These are phyloP conservation scores for Liasis olivaceus DNA, from an alignment of 2,797 vertebrate species.

Conservation along the genomic window DNA sequence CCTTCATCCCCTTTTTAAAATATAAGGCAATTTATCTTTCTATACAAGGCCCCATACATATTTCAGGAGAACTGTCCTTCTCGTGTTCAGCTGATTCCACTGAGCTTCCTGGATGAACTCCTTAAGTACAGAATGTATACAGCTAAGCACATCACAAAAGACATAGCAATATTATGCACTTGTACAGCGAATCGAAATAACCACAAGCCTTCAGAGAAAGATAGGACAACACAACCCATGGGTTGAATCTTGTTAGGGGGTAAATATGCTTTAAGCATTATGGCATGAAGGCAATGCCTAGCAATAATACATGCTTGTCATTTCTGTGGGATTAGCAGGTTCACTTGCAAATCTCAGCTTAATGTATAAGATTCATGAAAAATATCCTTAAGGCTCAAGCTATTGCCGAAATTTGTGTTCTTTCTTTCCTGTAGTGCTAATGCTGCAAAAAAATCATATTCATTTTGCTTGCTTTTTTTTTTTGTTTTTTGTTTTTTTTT, in stretches of 20 bases:
- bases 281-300: slow-evolving; percentile 55
- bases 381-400: slow-evolving; percentile 50
- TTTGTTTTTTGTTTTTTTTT: fast-evolving
- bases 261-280: slow-evolving; percentile 54
- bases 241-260: slow-evolving; percentile 31
- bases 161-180: slow-evolving; percentile 31
- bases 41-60: neutral
- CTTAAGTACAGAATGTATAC: slow-evolving; percentile 40
- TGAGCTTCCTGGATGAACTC: slow-evolving; percentile 47
- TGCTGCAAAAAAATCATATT: slow-evolving; percentile 35
- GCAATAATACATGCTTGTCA: slow-evolving; percentile 57
- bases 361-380: slow-evolving; percentile 48
- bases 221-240: slow-evolving; percentile 41
- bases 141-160: slow-evolving; percentile 50
- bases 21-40: neutral
- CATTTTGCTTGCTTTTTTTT: neutral
- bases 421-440: slow-evolving; percentile 22
- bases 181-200: slow-evolving; percentile 57
- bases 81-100: slow-evolving; percentile 26
- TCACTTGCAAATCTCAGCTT: slow-evolving; percentile 53
- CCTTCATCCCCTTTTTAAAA: neutral
- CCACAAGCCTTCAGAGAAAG: slow-evolving; percentile 48
- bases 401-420: slow-evolving; percentile 42
- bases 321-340: slow-evolving; percentile 56
- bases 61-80: slow-evolving; percentile 23